Evolutionary conservation across 2,113 vertebrate genomes (phyloP), one percentile per base, ranked within the genome.

Genomic region (Aspidoscelis tigris): DNA sequence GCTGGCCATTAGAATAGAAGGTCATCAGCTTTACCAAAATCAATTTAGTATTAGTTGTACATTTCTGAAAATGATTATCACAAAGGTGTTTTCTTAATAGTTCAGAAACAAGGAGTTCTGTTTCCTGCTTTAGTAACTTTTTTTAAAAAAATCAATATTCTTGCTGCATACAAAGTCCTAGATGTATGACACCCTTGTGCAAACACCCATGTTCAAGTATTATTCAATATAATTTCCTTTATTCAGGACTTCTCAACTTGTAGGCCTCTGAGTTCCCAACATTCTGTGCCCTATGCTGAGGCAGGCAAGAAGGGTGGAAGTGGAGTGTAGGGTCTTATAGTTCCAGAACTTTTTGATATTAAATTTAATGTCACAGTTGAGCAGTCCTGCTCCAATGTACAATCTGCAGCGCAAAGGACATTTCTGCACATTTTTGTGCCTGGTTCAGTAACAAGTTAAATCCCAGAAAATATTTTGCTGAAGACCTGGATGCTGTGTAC

Each of bases 51-150:
- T 39, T 39, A 26, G 50, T 33, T 41, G 1, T 43, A 9, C 1
- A 24, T 11, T 41, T 11, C 47, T 44, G 70, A 84, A 76, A 68
- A 47, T 75, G 70, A 9, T 1, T 0, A 5, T 69, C 47, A 84
- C 81, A 82, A 68, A 20, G 50, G 80, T 73, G 53, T 18, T 81
- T 88, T 87, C 64, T 84, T 84, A 50, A 65, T 80, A 89, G 75
- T 86, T 91, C 87, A 87, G 78, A 91, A 88, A 82, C 86, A 76
- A 61, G 91, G 72, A 68, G 84, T 91, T 86, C 79, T 83, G 88
- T 66, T 92, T 93, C 89, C 82, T 86, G 88, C 86, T 88, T 82
- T 76, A 91, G 47, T 88, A 92, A 88, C 90, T 4, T 86, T 93
- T 93, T 33, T 33, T 33, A 33, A 68, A 85, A 50, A 71, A 83